phyloP scores from a whole-genome alignment of 2,113 vertebrate genomes.

The Corythoichthys haematopterus region DNA sequence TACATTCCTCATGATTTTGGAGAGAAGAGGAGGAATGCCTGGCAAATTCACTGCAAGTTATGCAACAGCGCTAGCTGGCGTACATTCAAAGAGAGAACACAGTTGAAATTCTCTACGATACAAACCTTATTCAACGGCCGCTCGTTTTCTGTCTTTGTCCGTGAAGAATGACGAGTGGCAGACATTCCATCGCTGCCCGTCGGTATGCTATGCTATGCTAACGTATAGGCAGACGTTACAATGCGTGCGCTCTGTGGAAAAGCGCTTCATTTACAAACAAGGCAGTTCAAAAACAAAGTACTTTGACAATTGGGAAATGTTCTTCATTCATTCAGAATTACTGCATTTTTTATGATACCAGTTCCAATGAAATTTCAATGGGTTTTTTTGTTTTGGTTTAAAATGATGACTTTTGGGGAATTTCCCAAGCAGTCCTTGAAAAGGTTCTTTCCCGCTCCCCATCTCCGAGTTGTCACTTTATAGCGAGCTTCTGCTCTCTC shows the following conservation, averaged over 20 bases:
- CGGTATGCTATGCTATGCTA: slow-evolving; percentile 4
- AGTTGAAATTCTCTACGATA: slow-evolving; percentile 11
- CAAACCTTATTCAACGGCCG: background rate
- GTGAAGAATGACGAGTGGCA: slow-evolving; percentile 2
- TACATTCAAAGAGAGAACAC: slow-evolving; percentile 11
- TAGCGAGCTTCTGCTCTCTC: no score
- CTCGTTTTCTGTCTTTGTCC: background rate
- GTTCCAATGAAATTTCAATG: no score
- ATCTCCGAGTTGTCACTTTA: no score
- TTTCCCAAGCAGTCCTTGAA: no score
- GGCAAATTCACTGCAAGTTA: slow-evolving; percentile 22
- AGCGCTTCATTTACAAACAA: background rate
- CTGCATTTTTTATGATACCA: no score
- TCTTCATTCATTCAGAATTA: no score
- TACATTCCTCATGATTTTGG: slow-evolving; percentile 27
- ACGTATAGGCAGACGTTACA: background rate
- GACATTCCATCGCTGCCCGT: background rate
- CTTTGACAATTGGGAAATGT: no score
- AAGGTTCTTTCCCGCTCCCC: no score
- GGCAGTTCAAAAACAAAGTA: no score
- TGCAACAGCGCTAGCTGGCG: slow-evolving; percentile 29
- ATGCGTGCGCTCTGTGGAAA: slow-evolving; percentile 12
- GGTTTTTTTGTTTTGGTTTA: no score
- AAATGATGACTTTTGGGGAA: no score
- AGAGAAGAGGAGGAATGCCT: slow-evolving; percentile 13